A percentile compares a stretch with the other conserved stretches of the same genome.
Conservation (phyloP, 2,888 invertebrate species). For the Andrena haemorrhoa region DNA sequence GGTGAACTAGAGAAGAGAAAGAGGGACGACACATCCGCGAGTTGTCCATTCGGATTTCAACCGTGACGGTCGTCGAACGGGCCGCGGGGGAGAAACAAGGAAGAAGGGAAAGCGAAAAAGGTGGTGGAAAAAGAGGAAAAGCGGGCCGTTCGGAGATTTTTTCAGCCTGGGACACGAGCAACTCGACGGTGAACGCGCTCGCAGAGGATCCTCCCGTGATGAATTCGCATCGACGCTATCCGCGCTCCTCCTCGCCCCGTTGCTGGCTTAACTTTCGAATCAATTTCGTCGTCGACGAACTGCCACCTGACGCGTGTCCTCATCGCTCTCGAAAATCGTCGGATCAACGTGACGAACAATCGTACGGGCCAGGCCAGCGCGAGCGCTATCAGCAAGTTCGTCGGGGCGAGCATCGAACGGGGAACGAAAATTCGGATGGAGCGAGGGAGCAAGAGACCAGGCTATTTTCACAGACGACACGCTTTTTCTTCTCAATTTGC, state of each 20-base stretch:
- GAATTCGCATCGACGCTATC: conserved; percentile 51
- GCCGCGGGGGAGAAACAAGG: background rate
- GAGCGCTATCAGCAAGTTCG: background rate
- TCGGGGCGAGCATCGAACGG: background rate
- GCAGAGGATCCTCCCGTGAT: conserved; percentile 48
- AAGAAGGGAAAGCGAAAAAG: no score
- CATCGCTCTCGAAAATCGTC: conserved; percentile 44
- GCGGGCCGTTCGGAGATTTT: conserved; percentile 5
- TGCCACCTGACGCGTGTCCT: conserved; percentile 50
- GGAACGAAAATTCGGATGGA: background rate
- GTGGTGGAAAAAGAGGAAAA: background rate
- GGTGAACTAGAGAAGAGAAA: background rate
- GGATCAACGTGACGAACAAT: conserved; percentile 35
- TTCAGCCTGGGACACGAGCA: conserved; percentile 23
- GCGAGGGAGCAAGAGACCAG: background rate
- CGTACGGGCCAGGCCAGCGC: background rate
- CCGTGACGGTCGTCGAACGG: conserved; percentile 36
- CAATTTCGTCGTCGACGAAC: conserved; percentile 53
- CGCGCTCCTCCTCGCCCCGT: conserved; percentile 27
- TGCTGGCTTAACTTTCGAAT: conserved; percentile 56
- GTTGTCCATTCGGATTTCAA: conserved; percentile 28
- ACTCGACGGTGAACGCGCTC: conserved; percentile 36
- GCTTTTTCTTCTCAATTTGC: background rate
- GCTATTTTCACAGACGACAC: no score
- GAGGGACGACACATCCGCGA: background rate